Conservation (phyloP, 2,113 vertebrate species). For the Hucho hucho region DNA sequence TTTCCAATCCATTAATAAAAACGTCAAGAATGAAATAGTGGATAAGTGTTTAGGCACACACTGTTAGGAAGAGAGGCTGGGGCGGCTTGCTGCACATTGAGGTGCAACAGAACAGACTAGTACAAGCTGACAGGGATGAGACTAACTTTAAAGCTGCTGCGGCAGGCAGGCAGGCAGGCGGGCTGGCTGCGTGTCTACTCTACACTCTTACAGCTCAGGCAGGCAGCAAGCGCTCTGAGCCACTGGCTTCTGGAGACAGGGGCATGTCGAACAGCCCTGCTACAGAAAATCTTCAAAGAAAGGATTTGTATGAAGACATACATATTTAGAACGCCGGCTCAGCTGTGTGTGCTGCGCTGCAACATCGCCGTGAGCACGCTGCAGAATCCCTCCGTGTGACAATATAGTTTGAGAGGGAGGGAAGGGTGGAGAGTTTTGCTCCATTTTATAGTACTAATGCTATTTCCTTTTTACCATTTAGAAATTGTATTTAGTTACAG, state of each 20-base stretch:
- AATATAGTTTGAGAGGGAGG: not conserved
- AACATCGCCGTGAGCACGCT: not conserved
- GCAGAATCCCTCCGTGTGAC: slow-evolving; percentile 21
- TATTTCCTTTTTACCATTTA: not conserved
- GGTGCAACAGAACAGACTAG: slow-evolving; percentile 18
- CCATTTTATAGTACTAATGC: not conserved
- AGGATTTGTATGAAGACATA: slow-evolving; percentile 54
- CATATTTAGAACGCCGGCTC: slow-evolving; percentile 28
- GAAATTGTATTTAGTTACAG: not conserved
- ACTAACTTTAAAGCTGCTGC: slow-evolving; percentile 20
- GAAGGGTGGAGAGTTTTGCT: not conserved
- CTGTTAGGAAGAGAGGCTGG: not conserved
- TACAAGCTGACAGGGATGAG: slow-evolving; percentile 45
- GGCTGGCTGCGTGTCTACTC: slow-evolving; percentile 4
- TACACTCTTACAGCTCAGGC: slow-evolving; percentile 22
- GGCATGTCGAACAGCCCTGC: slow-evolving; percentile 39
- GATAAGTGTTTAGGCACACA: not conserved
- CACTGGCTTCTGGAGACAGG: slow-evolving; percentile 36
- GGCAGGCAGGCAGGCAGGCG: not conserved
- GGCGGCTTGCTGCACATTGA: not conserved
- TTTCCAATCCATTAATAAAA: not conserved
- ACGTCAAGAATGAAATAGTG: not conserved
- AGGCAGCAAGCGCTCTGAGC: slow-evolving; percentile 16
- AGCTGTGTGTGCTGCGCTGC: slow-evolving; percentile 26
- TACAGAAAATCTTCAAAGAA: slow-evolving; percentile 57